Percentiles rank a stretch among this genome's conserved stretches.
phyloP scores from a whole-genome alignment of 2,797 vertebrate genomes.

The Danio aesculapii region DNA sequence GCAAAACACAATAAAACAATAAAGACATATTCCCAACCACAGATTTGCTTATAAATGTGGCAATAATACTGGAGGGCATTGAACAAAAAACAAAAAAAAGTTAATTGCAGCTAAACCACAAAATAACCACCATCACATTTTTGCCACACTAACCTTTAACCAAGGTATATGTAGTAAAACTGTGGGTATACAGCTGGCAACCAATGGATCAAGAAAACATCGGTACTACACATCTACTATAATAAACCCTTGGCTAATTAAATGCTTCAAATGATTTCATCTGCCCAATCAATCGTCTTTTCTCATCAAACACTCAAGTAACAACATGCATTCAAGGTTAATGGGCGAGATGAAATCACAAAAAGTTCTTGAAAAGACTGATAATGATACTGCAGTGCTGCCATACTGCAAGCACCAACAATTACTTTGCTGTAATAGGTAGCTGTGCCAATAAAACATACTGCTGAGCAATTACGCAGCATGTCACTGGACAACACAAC shows the following conservation, averaged over 20 bases:
- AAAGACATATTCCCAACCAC: too few relatives aligned
- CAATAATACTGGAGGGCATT: too few relatives aligned
- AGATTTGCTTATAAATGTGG: too few relatives aligned
- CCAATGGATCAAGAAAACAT: too few relatives aligned
- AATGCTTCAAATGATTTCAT: not conserved
- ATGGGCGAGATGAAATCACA: not conserved
- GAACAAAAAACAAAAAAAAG: too few relatives aligned
- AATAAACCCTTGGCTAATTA: not conserved
- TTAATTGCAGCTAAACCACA: too few relatives aligned
- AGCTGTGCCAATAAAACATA: constrained; percentile 38
- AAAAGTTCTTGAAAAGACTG: constrained; percentile 19
- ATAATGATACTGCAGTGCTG: constrained; percentile 35
- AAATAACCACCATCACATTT: too few relatives aligned
- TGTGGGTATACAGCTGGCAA: too few relatives aligned
- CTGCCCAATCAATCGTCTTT: constrained; percentile 5
- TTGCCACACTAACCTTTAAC: too few relatives aligned
- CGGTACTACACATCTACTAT: too few relatives aligned
- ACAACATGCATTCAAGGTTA: constrained; percentile 14
- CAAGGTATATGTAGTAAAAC: too few relatives aligned
- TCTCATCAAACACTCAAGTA: not conserved
- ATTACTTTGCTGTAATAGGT: constrained; percentile 47
- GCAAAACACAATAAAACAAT: too few relatives aligned
- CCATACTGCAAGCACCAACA: constrained; percentile 18
- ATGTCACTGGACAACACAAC: constrained; percentile 33
- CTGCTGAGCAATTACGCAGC: constrained; percentile 42